These are phyloP conservation scores for Chamaea fasciata DNA, from an alignment of 2,113 vertebrate genomes.

Conservation along the genomic window DNA sequence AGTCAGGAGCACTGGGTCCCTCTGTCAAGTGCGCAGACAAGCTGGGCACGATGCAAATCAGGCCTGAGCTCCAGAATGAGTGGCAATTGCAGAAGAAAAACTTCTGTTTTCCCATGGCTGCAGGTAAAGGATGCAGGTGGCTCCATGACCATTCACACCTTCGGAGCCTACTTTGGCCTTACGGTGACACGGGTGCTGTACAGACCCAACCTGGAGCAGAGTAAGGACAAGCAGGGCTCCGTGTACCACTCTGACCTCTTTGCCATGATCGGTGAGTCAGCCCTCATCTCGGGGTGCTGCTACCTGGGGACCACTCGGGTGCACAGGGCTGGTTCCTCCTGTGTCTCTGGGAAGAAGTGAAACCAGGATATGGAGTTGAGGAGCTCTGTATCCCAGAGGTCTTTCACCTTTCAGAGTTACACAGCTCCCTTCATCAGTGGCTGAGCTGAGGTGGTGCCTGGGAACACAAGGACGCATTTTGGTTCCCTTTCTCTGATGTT, in stretches of 20 bases:
- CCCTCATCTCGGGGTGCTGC: not conserved
- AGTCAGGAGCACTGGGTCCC: not conserved
- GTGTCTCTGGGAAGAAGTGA: not conserved
- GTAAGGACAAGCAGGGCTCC: constrained; percentile 80
- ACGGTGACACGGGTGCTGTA: constrained; percentile 88
- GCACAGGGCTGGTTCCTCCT: not conserved
- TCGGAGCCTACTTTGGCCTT: constrained; percentile 93
- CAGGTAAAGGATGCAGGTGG: constrained; percentile 92
- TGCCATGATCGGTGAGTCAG: constrained; percentile 89
- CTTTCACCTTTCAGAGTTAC: not conserved
- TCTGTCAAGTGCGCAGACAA: not conserved
- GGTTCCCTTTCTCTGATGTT: not conserved
- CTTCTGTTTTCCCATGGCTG: not conserved
- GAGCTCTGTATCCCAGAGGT: not conserved
- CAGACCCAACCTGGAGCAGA: constrained; percentile 82
- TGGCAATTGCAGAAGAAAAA: not conserved
- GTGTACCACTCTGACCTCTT: constrained; percentile 90
- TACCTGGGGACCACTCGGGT: accelerated
- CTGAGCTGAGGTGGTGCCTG: not conserved
- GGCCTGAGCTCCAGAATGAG: not conserved
- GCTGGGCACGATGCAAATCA: not conserved
- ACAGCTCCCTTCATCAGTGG: not conserved
- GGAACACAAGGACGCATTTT: not conserved
- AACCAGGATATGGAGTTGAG: not conserved
- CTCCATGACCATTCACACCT: constrained; percentile 94